phyloP scores from a whole-genome alignment of 1,140 invertebrate genomes.

The Psilanteris sp. region DNA sequence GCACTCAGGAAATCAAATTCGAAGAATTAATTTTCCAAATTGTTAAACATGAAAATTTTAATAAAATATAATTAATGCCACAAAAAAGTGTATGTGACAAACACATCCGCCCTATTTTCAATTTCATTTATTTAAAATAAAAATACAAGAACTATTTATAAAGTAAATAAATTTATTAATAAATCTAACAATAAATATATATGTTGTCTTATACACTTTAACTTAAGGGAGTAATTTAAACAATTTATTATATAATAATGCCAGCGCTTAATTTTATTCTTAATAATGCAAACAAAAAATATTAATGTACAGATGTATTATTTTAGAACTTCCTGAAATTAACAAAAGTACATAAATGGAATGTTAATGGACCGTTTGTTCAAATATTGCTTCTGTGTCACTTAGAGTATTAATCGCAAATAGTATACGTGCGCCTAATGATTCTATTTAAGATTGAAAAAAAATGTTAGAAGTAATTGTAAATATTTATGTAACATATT shows the following conservation, averaged over 20 bases:
- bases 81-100: neutral
- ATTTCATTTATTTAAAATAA: neutral
- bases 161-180: constrained; percentile 9
- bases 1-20: constrained; percentile 12
- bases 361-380: constrained; percentile 46
- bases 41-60: constrained; percentile 21
- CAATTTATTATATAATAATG: constrained; percentile 27
- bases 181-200: too few species aligned
- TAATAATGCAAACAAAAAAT: constrained; percentile 13
- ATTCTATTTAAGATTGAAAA: constrained; percentile 50
- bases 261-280: constrained; percentile 36
- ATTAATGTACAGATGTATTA: constrained; percentile 50
- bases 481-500: constrained; percentile 63
- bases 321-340: constrained; percentile 25
- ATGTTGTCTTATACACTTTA: too few species aligned
- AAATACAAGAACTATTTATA: constrained; percentile 5
- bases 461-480: constrained; percentile 52
- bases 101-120: constrained; percentile 3
- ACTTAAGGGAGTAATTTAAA: neutral
- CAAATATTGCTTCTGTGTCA: constrained; percentile 43
- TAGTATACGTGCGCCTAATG: constrained; percentile 40
- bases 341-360: constrained; percentile 35
- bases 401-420: constrained; percentile 53
- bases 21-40: constrained; percentile 14
- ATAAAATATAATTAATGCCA: constrained; percentile 15